Evolutionary conservation across 2,113 vertebrate genomes (phyloP).

Genomic region (Amazona guildingii): DNA sequence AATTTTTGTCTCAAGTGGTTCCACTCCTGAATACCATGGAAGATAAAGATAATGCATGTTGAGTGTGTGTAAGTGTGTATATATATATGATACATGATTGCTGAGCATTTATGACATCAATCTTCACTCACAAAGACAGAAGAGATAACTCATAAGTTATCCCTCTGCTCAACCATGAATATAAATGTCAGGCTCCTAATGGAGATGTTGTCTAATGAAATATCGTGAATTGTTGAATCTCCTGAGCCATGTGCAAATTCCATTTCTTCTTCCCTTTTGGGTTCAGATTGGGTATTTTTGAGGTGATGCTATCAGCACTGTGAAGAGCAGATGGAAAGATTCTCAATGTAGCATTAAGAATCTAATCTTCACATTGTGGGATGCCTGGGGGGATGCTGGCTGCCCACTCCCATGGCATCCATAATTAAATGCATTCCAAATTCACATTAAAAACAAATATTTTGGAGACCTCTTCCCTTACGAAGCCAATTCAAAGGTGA

Average conservation of each 20-base stretch:
- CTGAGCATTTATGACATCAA: constrained; percentile 64
- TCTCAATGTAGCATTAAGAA: constrained; percentile 1
- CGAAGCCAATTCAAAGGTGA: neutral
- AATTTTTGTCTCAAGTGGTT: constrained; percentile 39
- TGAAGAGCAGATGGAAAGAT: constrained; percentile 5
- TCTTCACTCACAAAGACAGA: constrained; percentile 65
- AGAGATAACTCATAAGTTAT: constrained; percentile 61
- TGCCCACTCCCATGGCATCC: constrained; percentile 3
- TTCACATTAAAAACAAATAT: neutral
- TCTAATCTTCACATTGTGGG: neutral
- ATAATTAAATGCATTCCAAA: constrained; percentile 34
- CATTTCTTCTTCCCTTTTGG: constrained; percentile 47
- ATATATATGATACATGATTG: constrained; percentile 35
- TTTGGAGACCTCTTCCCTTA: neutral
- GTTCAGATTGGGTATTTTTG: constrained; percentile 24
- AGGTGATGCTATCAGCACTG: constrained; percentile 23
- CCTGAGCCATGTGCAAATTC: constrained; percentile 43
- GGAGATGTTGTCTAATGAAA: constrained; percentile 66
- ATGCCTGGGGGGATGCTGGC: neutral
- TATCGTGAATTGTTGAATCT: constrained; percentile 30
- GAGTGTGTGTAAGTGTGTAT: neutral
- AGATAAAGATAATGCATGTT: constrained; percentile 58
- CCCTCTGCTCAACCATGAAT: constrained; percentile 60
- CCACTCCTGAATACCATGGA: neutral
- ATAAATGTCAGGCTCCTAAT: constrained; percentile 63